These are phyloP conservation scores for Platycnemis pennipes DNA, from an alignment of 2,888 invertebrate genomes.

Conservation along the genomic window DNA sequence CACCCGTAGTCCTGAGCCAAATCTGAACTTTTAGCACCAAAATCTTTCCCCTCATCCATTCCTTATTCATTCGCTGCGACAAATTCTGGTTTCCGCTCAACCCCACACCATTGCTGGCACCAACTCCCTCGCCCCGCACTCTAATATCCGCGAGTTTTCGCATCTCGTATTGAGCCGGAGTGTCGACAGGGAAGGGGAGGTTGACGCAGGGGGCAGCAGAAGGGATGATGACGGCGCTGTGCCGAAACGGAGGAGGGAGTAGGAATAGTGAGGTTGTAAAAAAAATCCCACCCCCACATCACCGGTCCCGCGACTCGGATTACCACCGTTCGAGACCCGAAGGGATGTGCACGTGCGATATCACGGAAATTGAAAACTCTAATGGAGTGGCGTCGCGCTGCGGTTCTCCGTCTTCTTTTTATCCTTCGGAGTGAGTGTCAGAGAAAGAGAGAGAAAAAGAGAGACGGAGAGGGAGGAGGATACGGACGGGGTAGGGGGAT, in stretches of 20 bases:
- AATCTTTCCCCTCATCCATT: too few relatives aligned
- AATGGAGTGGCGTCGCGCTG: background rate
- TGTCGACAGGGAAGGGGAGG: background rate
- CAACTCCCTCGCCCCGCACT: background rate
- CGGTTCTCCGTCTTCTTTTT: background rate
- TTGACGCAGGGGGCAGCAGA: background rate
- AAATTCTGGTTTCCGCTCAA: background rate
- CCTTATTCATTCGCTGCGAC: too few relatives aligned
- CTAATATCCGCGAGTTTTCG: constrained; percentile 8
- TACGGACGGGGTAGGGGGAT: background rate
- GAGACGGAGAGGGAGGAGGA: too few relatives aligned
- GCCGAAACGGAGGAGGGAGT: background rate
- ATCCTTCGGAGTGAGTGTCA: background rate
- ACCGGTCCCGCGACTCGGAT: background rate
- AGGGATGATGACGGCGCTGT: background rate
- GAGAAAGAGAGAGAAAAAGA: background rate
- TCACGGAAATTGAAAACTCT: constrained; percentile 39
- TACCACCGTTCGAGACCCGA: constrained; percentile 18
- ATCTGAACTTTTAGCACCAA: too few relatives aligned
- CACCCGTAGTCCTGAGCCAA: too few relatives aligned
- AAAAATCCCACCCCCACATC: background rate
- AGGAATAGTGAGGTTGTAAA: background rate
- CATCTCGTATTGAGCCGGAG: background rate
- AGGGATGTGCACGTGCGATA: background rate
- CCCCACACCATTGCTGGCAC: background rate